Base-by-base conservation (phyloP, 2,888 invertebrate species). In the Drosophila longiperda region DNA sequence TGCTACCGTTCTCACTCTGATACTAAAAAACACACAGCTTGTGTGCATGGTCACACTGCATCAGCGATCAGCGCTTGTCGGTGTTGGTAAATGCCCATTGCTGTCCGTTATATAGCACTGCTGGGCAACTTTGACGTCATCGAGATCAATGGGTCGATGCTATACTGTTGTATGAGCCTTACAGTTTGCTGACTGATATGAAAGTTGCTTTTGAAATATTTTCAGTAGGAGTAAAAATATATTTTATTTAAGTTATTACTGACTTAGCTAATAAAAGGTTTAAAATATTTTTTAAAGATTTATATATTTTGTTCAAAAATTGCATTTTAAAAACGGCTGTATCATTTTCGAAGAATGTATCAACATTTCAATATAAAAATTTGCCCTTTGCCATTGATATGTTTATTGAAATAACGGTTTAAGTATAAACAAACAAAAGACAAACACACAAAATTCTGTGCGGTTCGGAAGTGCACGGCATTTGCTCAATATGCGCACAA, bases 391-490 rank as follows among this genome's bases (percentile, higher is more conserved):
- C 73, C 61, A 55, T 70, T 62, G 64, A 42, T 45, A 70, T 82
- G 87, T 89, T 86, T 86, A 87, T 86, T 86, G 87, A 80, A 75
- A 73, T 74, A 82, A 74, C 83, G 78, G 65, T 67, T 82, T 75
- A 80, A 82, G 85, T 87, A 66, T 87, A 86, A 86, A 86, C 75
- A 80, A 82, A 75, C 75, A 89, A 63, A 67, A 71, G 36, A 26
- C 54, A 38, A 67, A 67, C 59, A 64, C 58, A 68, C 61, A 64
- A 69, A 73, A 81, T 71, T 73, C 64, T 83, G 48, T 85, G 65
- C 49, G 58, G 49, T 50, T 83, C 75, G 67, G 75, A 86, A 79
- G 84, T 86, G 81, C 82, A 80, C 54, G 67, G 53, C 65, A 57
- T 62, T 73, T 52, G 67, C 57, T 62, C 78, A 74, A 78, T 87